Base-by-base conservation (phyloP, 2,888 invertebrate species). In the Caenorhabditis angaria region DNA sequence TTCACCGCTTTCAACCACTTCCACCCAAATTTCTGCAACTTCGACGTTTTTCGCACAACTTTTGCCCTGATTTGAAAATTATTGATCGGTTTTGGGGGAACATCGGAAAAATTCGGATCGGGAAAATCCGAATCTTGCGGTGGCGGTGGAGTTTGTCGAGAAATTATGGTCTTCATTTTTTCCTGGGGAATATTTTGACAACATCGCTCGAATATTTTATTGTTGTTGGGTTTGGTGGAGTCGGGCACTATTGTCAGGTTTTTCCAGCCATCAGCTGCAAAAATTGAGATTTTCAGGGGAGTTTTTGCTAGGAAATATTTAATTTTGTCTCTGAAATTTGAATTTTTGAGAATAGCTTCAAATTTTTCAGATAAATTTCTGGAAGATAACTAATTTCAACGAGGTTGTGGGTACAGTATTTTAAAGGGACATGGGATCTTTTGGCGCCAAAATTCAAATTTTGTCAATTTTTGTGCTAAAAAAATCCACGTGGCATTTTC, bases 141-240 rank as follows among this genome's bases (percentile, higher is more conserved):
- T 8, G 54, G 8, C 3, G 27, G 8, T 18, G n/a, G 10, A 3
- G 24, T 6, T n/a, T 24, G 48, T 22, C 54, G 41, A 56, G 62
- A 32, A 5, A 71, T 41, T 18, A 71, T 71, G n/a, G 47, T 51
- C 29, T 55, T 64, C 61, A 71, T 20, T 55, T 71, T 71, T 22
- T 71, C 71, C 14, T 54, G 28, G 8, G 62, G 29, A 22, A 67
- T 56, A 29, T 71, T 66, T 28, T 55, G 22, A 47, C 65, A 71
- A 53, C 71, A 71, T 41, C 74, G 6, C 18, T 74, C 73, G 14
- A 65, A 61, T 14, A 78, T 70, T n/a, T 63, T 50, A n/a, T 64
- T 62, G 1, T 47, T 50, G 22, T 72, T 67, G 35, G 70, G 61
- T 29, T 64, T 53, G 0, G 54, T 48, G 5, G 61, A 72, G 8